Evolutionary conservation across 2,113 vertebrate species (phyloP).

Genomic region (Saguinus imperator): DNA sequence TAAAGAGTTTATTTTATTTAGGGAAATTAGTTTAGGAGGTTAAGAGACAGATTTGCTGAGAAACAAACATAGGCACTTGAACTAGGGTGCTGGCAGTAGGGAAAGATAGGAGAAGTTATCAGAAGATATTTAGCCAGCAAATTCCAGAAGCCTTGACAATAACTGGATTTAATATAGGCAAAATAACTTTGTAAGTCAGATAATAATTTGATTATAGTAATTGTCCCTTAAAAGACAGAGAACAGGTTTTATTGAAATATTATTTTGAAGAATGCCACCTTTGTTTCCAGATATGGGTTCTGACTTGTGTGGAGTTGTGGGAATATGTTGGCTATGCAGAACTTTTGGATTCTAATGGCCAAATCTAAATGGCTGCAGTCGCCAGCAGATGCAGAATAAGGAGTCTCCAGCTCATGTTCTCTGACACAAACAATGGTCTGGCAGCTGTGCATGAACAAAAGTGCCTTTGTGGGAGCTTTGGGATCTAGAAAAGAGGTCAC

Average conservation of each 20-base stretch:
- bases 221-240: neutral
- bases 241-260: neutral
- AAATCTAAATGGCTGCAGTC: conserved; percentile 8
- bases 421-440: neutral
- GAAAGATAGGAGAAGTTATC: neutral
- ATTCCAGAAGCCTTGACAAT: neutral
- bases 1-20: neutral
- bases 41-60: neutral
- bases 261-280: neutral
- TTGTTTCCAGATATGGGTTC: neutral
- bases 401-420: neutral
- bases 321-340: too few species aligned
- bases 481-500: neutral
- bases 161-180: neutral
- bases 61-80: neutral
- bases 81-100: neutral
- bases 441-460: neutral
- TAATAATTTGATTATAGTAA: neutral
- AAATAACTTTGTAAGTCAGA: neutral
- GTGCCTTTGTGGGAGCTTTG: too few species aligned
- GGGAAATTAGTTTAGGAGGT: neutral
- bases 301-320: neutral
- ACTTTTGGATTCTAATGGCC: neutral
- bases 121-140: neutral
- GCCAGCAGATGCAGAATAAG: neutral